Percentiles rank a stretch among this genome's conserved stretches.
phyloP scores from a whole-genome alignment of 2,888 invertebrate genomes.

The Cataglyphis rosenhaueri region DNA sequence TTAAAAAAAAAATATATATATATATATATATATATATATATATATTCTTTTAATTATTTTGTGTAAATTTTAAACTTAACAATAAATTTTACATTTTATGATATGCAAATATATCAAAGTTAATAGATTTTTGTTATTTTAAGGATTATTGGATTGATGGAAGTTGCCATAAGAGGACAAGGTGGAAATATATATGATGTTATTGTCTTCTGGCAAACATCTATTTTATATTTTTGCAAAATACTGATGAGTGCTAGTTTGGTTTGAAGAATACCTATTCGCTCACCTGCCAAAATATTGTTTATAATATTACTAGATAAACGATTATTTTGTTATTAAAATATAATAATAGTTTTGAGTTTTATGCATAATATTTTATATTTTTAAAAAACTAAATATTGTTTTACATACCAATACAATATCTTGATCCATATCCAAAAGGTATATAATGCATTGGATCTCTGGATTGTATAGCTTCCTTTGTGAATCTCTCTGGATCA shows the following conservation, averaged over 20 bases:
- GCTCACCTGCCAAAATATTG: conserved; percentile 30
- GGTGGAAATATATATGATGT: conserved; percentile 59
- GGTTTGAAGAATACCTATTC: conserved; percentile 63
- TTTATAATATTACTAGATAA: background rate
- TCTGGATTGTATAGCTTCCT: too few relatives aligned
- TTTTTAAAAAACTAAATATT: background rate
- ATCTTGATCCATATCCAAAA: conserved; percentile 75
- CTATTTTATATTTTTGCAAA: conserved; percentile 75
- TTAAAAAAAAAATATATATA: too few relatives aligned
- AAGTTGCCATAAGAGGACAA: conserved; percentile 52
- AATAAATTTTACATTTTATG: too few relatives aligned
- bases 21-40: background rate
- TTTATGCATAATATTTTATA: background rate
- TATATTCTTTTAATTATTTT: background rate
- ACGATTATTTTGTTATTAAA: background rate
- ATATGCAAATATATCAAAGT: too few relatives aligned
- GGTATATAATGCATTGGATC: conserved; percentile 56
- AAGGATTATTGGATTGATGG: conserved; percentile 66
- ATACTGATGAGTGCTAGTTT: conserved; percentile 76
- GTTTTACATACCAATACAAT: conserved; percentile 72
- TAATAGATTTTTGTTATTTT: conserved; percentile 55
- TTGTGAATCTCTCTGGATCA: too few relatives aligned
- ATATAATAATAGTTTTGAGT: too few relatives aligned
- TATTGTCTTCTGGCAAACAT: conserved; percentile 57
- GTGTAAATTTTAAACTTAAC: background rate